phyloP scores from a whole-genome alignment of 35 echinoderm and acorn worm species.

The Lytechinus pictus region DNA sequence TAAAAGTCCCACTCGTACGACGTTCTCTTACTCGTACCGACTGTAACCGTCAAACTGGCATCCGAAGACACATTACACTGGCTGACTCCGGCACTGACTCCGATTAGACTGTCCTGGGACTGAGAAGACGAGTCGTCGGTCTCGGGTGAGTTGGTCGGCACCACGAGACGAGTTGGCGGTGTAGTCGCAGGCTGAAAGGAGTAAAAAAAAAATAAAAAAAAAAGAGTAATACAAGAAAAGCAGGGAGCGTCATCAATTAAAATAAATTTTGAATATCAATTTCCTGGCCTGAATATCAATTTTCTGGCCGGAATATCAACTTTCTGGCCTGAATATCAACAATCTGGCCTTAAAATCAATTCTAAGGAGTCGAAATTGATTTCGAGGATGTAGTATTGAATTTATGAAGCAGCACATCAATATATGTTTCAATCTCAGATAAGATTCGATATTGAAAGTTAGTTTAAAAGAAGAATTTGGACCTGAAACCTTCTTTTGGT shows the following conservation, averaged over 20 bases:
- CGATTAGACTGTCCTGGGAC: conserved; percentile 70
- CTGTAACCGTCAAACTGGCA: conserved; percentile 64
- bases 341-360: too few relatives aligned
- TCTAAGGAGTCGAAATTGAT: too few relatives aligned
- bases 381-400: too few relatives aligned
- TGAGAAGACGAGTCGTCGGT: conserved; percentile 51
- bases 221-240: not conserved
- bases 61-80: conserved; percentile 89
- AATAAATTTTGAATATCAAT: too few relatives aligned
- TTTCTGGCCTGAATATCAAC: too few relatives aligned
- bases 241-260: not conserved
- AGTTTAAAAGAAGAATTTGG: too few relatives aligned
- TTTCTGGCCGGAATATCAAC: too few relatives aligned
- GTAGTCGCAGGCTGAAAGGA: not conserved
- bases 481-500: too few relatives aligned
- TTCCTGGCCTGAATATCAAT: too few relatives aligned
- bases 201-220: not conserved
- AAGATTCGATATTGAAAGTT: too few relatives aligned
- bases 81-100: conserved; percentile 83
- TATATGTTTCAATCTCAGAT: too few relatives aligned
- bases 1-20: conserved; percentile 91
- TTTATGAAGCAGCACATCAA: too few relatives aligned
- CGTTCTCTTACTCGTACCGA: conserved; percentile 56
- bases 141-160: conserved; percentile 88
- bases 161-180: conserved; percentile 74